Percentiles rank a stretch among this genome's conserved stretches.
Evolutionary conservation across 2,113 vertebrate genomes (phyloP).

Genomic region (Calypte anna): DNA sequence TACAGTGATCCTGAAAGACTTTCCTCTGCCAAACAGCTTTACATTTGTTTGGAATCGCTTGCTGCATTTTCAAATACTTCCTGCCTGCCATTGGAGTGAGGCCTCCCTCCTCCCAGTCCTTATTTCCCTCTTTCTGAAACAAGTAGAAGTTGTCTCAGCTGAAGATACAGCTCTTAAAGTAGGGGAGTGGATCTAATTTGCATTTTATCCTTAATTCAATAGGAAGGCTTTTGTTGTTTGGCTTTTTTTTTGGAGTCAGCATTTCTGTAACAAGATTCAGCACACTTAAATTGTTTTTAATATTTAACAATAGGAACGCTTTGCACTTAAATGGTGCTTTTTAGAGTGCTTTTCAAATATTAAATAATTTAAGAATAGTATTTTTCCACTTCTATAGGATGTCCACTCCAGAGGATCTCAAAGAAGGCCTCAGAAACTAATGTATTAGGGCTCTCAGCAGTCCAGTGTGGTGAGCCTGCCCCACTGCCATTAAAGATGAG

Average conservation of each 20-base stretch:
- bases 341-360: conserved; percentile 43
- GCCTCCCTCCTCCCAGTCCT: not conserved
- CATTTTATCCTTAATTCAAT: conserved; percentile 49
- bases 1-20: conserved; percentile 24
- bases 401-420: conserved; percentile 6
- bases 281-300: conserved; percentile 60
- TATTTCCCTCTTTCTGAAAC: not conserved
- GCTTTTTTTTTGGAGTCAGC: conserved; percentile 38
- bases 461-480: not conserved
- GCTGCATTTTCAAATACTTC: conserved; percentile 41
- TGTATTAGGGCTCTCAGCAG: not conserved
- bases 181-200: not conserved
- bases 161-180: not conserved
- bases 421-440: not conserved
- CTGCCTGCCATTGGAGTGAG: conserved; percentile 18
- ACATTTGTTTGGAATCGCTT: conserved; percentile 5
- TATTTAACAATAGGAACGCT: conserved; percentile 61
- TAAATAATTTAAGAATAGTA: conserved; percentile 38
- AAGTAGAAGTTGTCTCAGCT: not conserved
- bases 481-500: not conserved
- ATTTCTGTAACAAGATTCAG: conserved; percentile 49
- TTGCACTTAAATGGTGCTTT: conserved; percentile 56
- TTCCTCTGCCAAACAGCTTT: conserved; percentile 19
- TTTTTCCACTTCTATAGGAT: conserved; percentile 29
- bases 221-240: conserved; percentile 35